These are phyloP conservation scores for Drosophila kanekoi DNA, from an alignment of 2,888 invertebrate genomes.

Conservation along the genomic window DNA sequence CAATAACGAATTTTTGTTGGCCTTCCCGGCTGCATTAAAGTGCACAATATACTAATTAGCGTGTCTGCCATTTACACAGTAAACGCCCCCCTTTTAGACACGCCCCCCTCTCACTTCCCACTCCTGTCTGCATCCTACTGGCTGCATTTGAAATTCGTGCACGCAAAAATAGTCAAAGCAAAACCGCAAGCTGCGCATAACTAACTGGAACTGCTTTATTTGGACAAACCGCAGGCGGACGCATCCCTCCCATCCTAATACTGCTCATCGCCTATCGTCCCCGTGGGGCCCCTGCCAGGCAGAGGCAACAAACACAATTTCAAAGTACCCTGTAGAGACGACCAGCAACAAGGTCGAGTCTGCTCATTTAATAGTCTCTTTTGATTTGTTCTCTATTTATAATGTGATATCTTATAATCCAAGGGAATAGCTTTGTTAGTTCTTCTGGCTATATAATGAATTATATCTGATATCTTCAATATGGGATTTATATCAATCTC, in stretches of 20 bases:
- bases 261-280: not conserved
- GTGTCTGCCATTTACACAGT: constrained; percentile 51
- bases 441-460: too few species aligned
- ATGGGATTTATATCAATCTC: too few species aligned
- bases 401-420: too few species aligned
- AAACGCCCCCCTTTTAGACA: not conserved
- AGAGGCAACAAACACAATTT: constrained; percentile 27
- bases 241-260: not conserved
- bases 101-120: not conserved
- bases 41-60: constrained; percentile 74
- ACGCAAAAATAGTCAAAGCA: constrained; percentile 71
- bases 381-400: not conserved
- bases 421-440: too few species aligned
- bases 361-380: not conserved
- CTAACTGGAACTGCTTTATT: constrained; percentile 80
- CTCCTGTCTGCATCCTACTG: constrained; percentile 13
- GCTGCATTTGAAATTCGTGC: constrained; percentile 57
- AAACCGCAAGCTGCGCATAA: constrained; percentile 80
- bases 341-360: constrained; percentile 1
- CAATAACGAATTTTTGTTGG: constrained; percentile 58
- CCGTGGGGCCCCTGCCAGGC: not conserved
- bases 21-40: constrained; percentile 57
- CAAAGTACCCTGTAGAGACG: constrained; percentile 27
- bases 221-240: constrained; percentile 64
- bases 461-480: too few species aligned